Percentiles rank a stretch among this genome's conserved stretches.
Conservation (phyloP, 2,888 invertebrate genomes). For the Cinara cedri region DNA sequence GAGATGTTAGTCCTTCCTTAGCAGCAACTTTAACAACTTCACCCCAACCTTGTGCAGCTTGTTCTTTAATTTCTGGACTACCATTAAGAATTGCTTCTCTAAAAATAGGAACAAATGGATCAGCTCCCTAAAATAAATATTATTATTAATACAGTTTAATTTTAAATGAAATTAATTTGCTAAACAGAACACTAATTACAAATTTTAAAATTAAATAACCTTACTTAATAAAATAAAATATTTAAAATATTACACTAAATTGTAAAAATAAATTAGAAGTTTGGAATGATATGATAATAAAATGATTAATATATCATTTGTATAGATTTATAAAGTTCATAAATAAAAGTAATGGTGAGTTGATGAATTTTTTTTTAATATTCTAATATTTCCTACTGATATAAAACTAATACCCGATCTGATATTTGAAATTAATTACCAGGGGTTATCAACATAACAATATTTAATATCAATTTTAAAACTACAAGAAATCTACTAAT, state of each 20-base stretch:
- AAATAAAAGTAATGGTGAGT: too few species aligned
- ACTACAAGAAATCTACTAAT: too few species aligned
- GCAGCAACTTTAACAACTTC: constrained; percentile 81
- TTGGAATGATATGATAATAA: background rate
- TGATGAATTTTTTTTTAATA: too few species aligned
- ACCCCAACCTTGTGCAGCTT: constrained; percentile 88
- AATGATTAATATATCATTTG: background rate
- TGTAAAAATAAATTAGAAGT: background rate
- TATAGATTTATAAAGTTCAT: too few species aligned
- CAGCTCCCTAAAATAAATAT: constrained; percentile 72
- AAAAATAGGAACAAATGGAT: constrained; percentile 92
- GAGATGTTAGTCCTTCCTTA: constrained; percentile 87
- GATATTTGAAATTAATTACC: too few species aligned
- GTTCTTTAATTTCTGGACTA: constrained; percentile 92
- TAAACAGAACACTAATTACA: background rate
- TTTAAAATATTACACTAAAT: background rate
- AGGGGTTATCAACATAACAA: too few species aligned
- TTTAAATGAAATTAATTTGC: background rate
- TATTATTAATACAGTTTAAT: background rate
- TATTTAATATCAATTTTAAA: too few species aligned
- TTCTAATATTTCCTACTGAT: too few species aligned
- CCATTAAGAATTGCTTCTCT: constrained; percentile 96
- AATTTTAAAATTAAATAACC: too few species aligned
- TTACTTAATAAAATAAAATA: background rate
- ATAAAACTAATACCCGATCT: too few species aligned